Evolutionary conservation across 2,888 invertebrate genomes (phyloP), one percentile per base, ranked within the genome.

Genomic region (Diachrysia chrysitis): DNA sequence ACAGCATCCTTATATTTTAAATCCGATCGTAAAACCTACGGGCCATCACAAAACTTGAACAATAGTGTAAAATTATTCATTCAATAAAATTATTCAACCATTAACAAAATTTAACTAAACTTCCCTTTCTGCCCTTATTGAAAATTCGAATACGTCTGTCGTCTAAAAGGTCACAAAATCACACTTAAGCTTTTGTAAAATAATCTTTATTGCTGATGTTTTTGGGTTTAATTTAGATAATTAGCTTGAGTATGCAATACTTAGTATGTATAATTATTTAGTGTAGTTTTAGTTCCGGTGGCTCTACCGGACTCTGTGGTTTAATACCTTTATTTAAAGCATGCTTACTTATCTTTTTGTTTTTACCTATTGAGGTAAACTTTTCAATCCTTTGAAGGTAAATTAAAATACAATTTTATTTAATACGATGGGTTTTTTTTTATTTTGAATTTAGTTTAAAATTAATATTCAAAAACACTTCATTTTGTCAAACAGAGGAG

Each of bases 211-310:
- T 3, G 2, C 19, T 0, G 3, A 19, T 1, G 10, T 10, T 12
- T 17, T 19, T 21, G 12, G 12, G 48, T 19, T 51, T 9, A 51
- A 14, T 19, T 51, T 51, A 0, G 48, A 12, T 21, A 19, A 0
- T 10, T 0, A 12, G 19, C 2, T 12, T 19, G 23, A 53, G 35
- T 54, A 54, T 17, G 53, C n/a, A 29, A 12, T 7, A n/a, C 58
- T n/a, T 32, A 6, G 9, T 17, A 17, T 54, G 48, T 0, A n/a
- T 58, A n/a, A 19, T 7, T 42, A 53, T 62, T 35, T 16, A 23
- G 51, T 23, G 6, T 55, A 75, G 62, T 66, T 78, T 58, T 32
- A 53, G 63, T 76, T 61, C 78, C 78, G 57, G 56, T 58, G 16
- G 7, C 23, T 51, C 65, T 51, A 58, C 51, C 58, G 25, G 25